These are phyloP conservation scores for Embiotoca jacksoni DNA, from an alignment of 2,113 vertebrate species.

Conservation along the genomic window DNA sequence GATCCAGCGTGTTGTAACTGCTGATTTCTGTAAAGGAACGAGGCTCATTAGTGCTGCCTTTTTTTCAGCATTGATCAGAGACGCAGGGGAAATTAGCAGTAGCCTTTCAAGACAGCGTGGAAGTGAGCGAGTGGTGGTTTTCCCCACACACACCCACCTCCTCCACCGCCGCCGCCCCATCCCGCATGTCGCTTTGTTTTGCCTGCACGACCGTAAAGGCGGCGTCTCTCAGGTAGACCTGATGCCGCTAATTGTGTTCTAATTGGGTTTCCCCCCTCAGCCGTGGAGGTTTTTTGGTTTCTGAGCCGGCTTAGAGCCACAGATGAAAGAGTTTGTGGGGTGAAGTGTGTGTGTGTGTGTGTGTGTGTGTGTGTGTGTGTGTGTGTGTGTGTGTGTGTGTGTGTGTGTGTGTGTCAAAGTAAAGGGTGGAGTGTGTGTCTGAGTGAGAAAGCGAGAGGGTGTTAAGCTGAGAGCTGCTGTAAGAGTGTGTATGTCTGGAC, in stretches of 20 bases:
- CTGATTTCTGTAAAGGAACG: background rate
- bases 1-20: background rate
- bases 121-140: background rate
- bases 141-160: background rate
- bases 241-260: conserved; percentile 59
- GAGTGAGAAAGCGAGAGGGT: background rate
- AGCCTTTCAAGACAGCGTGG: conserved; percentile 24
- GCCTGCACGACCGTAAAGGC: background rate
- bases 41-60: conserved; percentile 32
- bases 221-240: conserved; percentile 64
- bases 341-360: conserved; percentile 15
- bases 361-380: conserved; percentile 1
- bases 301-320: conserved; percentile 26
- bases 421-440: conserved; percentile 8
- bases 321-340: conserved; percentile 47
- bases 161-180: background rate
- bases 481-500: conserved; percentile 34
- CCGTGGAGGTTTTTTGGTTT: conserved; percentile 34
- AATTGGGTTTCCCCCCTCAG: conserved; percentile 56
- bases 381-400: conserved; percentile 17
- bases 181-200: conserved; percentile 58
- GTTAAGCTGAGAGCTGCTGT: conserved; percentile 20
- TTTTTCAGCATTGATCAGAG: conserved; percentile 43
- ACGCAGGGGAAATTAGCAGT: conserved; percentile 25
- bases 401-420: conserved; percentile 2